phyloP scores from a whole-genome alignment of 64 coral and sea anemone species.

The Porites lutea region DNA sequence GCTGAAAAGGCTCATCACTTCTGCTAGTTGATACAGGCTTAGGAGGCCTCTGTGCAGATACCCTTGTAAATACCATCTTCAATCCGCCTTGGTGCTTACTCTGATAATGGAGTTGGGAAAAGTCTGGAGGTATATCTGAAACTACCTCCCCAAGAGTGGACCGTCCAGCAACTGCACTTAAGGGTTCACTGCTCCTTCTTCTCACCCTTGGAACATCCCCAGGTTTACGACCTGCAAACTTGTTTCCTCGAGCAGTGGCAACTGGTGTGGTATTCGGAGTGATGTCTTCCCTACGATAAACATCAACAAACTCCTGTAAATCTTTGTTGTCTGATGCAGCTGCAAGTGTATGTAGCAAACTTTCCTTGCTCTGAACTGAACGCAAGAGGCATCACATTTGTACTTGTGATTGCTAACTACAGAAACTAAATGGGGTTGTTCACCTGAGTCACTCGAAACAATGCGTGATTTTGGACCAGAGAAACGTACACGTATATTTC shows the following conservation, averaged over 20 bases:
- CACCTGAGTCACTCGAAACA: conserved; percentile 30
- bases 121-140: conserved; percentile 20
- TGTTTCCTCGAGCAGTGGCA: conserved; percentile 43
- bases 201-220: conserved; percentile 27
- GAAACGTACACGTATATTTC: conserved; percentile 32
- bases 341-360: conserved; percentile 48
- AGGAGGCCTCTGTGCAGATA: conserved; percentile 7
- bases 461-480: conserved; percentile 48
- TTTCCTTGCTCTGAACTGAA: conserved; percentile 42
- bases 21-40: conserved; percentile 4
- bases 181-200: neutral
- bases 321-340: conserved; percentile 60
- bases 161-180: neutral
- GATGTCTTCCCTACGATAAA: conserved; percentile 3
- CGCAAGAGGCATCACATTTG: conserved; percentile 43
- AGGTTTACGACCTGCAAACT: conserved; percentile 51
- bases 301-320: conserved; percentile 23
- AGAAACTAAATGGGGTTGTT: conserved; percentile 8
- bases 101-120: conserved; percentile 45
- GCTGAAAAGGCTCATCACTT: conserved; percentile 16
- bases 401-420: conserved; percentile 25
- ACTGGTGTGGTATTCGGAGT: neutral
- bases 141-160: conserved; percentile 53
- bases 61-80: conserved; percentile 59
- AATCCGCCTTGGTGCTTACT: conserved; percentile 53